These are phyloP conservation scores for Diarsia dahlii DNA, from an alignment of 2,888 invertebrate genomes.

Conservation along the genomic window DNA sequence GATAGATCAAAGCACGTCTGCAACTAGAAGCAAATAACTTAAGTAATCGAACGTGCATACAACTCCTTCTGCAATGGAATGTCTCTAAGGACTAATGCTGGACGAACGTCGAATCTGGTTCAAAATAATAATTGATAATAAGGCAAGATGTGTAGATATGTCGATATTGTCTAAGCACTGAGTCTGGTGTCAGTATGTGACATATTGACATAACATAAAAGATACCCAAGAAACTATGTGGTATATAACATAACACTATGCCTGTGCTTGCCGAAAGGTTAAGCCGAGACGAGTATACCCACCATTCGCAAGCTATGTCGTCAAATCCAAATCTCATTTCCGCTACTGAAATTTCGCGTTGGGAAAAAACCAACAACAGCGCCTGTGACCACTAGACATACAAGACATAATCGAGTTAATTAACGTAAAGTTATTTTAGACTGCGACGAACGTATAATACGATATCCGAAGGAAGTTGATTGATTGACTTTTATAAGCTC, in stretches of 20 bases:
- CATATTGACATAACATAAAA: background rate
- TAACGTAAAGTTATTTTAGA: background rate
- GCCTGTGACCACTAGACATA: no score
- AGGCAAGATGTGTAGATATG: background rate
- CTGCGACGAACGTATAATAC: background rate
- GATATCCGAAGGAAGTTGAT: background rate
- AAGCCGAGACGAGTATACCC: background rate
- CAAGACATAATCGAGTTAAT: background rate
- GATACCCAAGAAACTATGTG: background rate
- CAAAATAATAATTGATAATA: constrained; percentile 1
- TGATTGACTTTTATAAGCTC: background rate
- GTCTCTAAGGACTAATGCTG: background rate
- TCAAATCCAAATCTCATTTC: background rate
- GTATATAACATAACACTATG: background rate
- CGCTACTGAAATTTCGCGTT: background rate
- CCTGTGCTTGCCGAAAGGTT: background rate
- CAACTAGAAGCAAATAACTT: background rate
- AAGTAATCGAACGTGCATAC: constrained; percentile 15
- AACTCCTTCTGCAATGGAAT: background rate
- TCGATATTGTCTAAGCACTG: background rate
- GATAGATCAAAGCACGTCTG: constrained; percentile 3
- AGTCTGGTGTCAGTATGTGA: background rate
- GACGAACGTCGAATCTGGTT: background rate
- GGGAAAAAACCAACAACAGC: background rate
- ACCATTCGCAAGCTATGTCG: background rate